phyloP scores from a whole-genome alignment of 2,888 invertebrate genomes.

The Hartigia nigra region DNA sequence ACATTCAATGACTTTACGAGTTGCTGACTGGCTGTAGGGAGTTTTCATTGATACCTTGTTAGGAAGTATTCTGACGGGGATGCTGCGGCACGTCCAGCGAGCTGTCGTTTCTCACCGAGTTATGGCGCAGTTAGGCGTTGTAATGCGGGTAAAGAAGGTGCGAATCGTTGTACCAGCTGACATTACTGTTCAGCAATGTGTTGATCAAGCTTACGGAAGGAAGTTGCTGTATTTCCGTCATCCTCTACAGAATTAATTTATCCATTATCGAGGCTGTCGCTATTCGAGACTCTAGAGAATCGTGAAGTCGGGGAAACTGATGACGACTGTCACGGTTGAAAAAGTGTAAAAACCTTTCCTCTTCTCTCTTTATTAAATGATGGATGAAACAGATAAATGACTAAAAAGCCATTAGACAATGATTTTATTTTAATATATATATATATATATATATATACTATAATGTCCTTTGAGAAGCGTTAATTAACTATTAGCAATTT shows the following conservation, averaged over 20 bases:
- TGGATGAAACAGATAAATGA: neutral
- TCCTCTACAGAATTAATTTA: neutral
- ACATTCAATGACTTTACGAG: neutral
- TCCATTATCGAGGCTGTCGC: neutral
- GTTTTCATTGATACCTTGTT: neutral
- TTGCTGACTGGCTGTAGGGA: neutral
- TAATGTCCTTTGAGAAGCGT: neutral
- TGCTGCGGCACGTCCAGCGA: neutral
- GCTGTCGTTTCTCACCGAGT: neutral
- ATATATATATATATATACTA: neutral
- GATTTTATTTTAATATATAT: neutral
- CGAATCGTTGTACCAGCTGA: neutral
- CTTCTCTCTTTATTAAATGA: neutral
- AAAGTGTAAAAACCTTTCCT: neutral
- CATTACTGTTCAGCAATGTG: neutral
- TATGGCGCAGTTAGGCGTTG: neutral
- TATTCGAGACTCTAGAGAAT: neutral
- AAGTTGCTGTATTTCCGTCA: neutral
- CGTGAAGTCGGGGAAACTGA: neutral
- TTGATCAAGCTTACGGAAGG: neutral
- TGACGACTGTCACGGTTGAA: neutral
- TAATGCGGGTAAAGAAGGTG: neutral
- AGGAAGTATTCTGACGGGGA: neutral
- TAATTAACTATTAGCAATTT: neutral
- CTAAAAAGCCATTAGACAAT: neutral